Base-by-base conservation (phyloP, 2,888 invertebrate genomes). In the Merodon equestris region DNA sequence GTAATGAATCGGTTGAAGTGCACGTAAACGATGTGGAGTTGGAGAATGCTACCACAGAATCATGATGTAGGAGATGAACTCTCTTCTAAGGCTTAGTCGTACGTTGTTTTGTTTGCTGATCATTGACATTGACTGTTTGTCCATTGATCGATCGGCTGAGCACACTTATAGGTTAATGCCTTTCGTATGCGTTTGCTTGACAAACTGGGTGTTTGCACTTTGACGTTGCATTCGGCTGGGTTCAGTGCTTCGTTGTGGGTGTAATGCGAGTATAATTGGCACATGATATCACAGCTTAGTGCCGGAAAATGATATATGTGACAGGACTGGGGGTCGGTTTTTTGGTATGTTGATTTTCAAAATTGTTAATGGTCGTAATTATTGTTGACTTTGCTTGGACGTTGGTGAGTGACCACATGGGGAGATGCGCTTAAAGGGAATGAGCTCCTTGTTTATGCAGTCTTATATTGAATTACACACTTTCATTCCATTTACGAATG, bases 121-220 rank as follows among this genome's bases (percentile, higher is more conserved):
- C 15, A 10, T 27, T 27, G 27, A 27, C 27, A 27, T 27, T 9
- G 19, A 13, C 15, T 40, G 40, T 51, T 56, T 76, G 45, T 13
- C 18, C 19, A 60, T 42, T 27, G 53, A 64, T 58, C 70, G 58
- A 47, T 47, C 60, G 51, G 51, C 42, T 54, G 45, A 50, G 53
- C 47, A 53, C 63, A 68, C 53, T 72, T 50, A 54, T 77, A 57
- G 77, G 77, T 72, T 77, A 72, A 77, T 34, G 63, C 56, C 77
- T 77, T 61, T 36, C 56, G 36, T 17, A 38, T 1, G 40, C n/a
- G 17, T 53, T 61, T 51, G 42, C 36, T 48, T 77, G 67, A 72
- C 58, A 38, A 61, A 72, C 67, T 63, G 34, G 45, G 1, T n/a
- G 9, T 50, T 45, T 45, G 9, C 42, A 48, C 42, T 58, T 70